Evolutionary conservation across 2,888 invertebrate species (phyloP), one percentile per base, ranked within the genome.

Genomic region (Congeria kusceri): DNA sequence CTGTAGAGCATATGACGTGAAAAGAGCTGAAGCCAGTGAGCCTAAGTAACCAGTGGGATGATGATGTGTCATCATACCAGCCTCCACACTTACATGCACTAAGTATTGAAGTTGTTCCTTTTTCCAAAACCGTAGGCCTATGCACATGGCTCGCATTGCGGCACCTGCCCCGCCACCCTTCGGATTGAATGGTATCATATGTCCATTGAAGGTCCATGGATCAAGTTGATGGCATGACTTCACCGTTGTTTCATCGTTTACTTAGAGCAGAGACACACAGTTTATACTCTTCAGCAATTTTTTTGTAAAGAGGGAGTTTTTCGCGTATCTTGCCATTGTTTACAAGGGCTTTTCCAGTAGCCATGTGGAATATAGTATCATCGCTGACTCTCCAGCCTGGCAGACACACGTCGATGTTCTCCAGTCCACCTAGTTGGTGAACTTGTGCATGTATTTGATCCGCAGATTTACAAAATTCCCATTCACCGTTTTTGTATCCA

Each of bases 161-260:
- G 89, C 93, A n/a, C 92, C 92, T 87, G 92, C 93, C 5, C 92
- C 93, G n/a, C 92, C 92, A 53, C 91, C 92, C 44, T 90, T 90
- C 69, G 46, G 23, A 69, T 86, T 80, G 68, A 87, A 87, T 15
- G 81, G 72, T 32, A 83, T 77, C 23, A 47, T 49, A 46, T 67
- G 78, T 15, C 84, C 82, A 1, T 79, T 49, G 27, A 39, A 32
- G 1, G 20, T 67, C 0, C 15, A 44, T 20, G 84, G 85, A 32
- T 82, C 68, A 3, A 86, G 62, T 18, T 39, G 13, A 27, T 62
- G 39, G 58, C 69, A 66, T 0, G 39, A 23, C 18, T 13, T 61
- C 68, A 70, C 62, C 39, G 73, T 75, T 11, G 82, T 84, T 44
- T 25, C 18, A 59, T 47, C 90, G 65, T 0, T 86, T 89, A 18